phyloP scores from a whole-genome alignment of 2,888 invertebrate species.

The Archips xylosteana region DNA sequence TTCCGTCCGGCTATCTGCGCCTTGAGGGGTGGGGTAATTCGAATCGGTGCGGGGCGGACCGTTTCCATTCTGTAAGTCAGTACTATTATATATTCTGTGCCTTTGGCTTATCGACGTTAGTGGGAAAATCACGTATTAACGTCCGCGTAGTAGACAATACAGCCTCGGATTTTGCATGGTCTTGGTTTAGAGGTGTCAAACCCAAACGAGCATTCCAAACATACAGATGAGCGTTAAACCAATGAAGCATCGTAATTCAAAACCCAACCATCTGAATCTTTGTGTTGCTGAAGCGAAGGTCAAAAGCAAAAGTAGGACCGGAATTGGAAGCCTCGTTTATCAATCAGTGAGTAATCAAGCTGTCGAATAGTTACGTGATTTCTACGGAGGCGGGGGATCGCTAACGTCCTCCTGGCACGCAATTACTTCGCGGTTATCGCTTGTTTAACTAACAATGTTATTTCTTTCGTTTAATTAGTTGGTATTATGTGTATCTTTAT shows the following conservation, averaged over 20 bases:
- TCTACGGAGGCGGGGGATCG: conserved; percentile 16
- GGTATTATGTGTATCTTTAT: not conserved
- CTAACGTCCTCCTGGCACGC: conserved; percentile 35
- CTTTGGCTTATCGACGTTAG: too few species aligned
- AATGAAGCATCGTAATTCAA: not conserved
- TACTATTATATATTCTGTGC: too few species aligned
- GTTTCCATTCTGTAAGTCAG: too few species aligned
- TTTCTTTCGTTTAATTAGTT: not conserved
- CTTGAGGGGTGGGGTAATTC: too few species aligned
- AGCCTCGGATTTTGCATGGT: too few species aligned
- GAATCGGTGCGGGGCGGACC: too few species aligned
- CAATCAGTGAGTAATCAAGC: conserved; percentile 38
- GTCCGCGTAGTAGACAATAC: too few species aligned
- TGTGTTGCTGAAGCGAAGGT: conserved; percentile 7
- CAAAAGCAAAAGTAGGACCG: conserved; percentile 39
- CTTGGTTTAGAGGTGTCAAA: not conserved
- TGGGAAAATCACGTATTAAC: too few species aligned
- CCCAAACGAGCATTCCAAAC: not conserved
- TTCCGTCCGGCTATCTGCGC: too few species aligned
- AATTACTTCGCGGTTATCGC: not conserved
- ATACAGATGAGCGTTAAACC: not conserved
- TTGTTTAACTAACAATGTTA: not conserved
- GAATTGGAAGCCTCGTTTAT: conserved; percentile 38
- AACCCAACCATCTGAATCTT: not conserved
- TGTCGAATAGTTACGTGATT: conserved; percentile 39